Percentiles rank a stretch among this genome's conserved stretches.
phyloP scores from a whole-genome alignment of 2,797 vertebrate species.

The Vespertilio murinus region DNA sequence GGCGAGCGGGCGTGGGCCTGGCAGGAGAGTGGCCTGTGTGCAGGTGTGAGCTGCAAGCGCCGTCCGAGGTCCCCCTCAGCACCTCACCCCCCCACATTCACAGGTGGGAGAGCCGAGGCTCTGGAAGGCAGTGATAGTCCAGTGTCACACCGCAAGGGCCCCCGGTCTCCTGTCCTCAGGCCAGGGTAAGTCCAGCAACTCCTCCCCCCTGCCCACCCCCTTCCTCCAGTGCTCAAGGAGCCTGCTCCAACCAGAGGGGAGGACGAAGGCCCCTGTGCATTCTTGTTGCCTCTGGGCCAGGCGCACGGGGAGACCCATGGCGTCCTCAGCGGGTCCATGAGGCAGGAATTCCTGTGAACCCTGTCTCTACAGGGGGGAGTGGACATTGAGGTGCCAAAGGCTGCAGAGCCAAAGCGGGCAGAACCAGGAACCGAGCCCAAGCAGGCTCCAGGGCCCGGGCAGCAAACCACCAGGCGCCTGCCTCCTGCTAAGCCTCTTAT shows the following conservation, averaged over 20 bases:
- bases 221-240: not conserved
- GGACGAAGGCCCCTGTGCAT: fast-evolving
- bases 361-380: not conserved
- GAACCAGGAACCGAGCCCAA: not conserved
- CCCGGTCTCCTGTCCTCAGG: too few species aligned
- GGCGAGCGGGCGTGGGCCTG: fast-evolving
- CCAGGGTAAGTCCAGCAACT: not conserved
- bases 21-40: not conserved
- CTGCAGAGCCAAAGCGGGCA: not conserved
- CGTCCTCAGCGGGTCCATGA: not conserved
- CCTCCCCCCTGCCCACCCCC: fast-evolving
- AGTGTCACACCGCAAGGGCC: not conserved
- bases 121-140: not conserved
- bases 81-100: not conserved
- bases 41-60: not conserved
- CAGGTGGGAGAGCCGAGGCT: not conserved
- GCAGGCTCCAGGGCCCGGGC: not conserved
- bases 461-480: not conserved
- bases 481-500: not conserved
- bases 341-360: not conserved
- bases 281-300: too few species aligned
- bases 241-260: not conserved
- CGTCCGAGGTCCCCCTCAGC: not conserved
- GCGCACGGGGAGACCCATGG: fast-evolving
- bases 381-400: not conserved